Evolutionary conservation across 2,113 vertebrate species (phyloP).

Genomic region (Cryptomyrus ogoouensis): DNA sequence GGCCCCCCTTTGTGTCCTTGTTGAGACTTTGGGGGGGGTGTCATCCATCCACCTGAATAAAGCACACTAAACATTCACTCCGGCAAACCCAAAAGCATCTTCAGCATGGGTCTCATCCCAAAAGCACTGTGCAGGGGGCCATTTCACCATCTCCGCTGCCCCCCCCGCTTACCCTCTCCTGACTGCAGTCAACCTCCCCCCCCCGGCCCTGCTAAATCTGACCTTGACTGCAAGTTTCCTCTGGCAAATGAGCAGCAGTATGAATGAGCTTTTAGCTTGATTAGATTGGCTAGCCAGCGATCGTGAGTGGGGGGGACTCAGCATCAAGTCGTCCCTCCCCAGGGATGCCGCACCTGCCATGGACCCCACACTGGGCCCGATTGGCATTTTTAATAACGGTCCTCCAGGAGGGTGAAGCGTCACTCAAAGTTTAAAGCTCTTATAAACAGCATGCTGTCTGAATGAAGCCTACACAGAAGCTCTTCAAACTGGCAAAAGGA

Average conservation of each 20-base stretch:
- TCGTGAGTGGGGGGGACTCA: neutral
- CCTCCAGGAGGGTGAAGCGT: neutral
- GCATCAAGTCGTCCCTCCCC: neutral
- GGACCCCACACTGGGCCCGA: neutral
- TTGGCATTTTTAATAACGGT: neutral
- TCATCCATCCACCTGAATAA: neutral
- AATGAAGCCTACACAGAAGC: neutral
- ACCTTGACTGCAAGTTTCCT: slow-evolving; percentile 47
- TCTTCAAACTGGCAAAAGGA: neutral
- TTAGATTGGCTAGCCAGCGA: slow-evolving; percentile 48
- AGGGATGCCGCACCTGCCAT: neutral
- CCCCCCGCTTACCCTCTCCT: slow-evolving; percentile 35
- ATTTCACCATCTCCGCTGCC: slow-evolving; percentile 46
- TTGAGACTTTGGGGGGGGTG: neutral
- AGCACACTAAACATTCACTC: slow-evolving; percentile 21
- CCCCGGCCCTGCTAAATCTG: slow-evolving; percentile 34
- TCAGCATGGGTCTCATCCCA: neutral
- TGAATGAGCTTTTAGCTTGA: slow-evolving; percentile 66
- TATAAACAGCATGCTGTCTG: neutral
- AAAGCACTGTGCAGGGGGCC: slow-evolving; percentile 3
- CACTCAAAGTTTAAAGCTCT: neutral
- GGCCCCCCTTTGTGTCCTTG: neutral
- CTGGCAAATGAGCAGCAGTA: slow-evolving; percentile 44
- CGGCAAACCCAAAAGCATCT: neutral
- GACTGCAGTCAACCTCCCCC: neutral